A percentile compares a stretch with the other conserved stretches of the same genome.
Conservation (phyloP, 2,888 invertebrate genomes). For the Mimumesa dahlbomi region DNA sequence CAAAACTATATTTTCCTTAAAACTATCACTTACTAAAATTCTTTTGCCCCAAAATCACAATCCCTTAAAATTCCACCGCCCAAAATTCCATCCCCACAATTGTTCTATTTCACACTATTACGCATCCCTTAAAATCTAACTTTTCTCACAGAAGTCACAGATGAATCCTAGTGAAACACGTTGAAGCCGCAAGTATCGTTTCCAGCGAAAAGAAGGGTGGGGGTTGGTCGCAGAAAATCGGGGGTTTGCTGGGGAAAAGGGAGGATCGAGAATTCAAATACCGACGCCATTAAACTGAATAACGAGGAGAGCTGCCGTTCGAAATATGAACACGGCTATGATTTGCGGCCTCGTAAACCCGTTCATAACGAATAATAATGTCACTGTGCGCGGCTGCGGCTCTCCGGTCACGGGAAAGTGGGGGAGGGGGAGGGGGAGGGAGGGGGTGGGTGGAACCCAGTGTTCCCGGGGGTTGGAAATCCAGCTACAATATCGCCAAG, state of each 20-base stretch:
- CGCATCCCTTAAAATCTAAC: too few species aligned
- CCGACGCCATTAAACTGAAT: conserved; percentile 79
- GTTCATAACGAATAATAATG: conserved; percentile 81
- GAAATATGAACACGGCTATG: conserved; percentile 80
- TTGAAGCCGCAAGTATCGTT: too few species aligned
- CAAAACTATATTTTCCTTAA: too few species aligned
- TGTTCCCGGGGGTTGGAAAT: conserved; percentile 71
- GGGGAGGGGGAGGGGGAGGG: conserved; percentile 15
- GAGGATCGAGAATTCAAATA: conserved; percentile 80
- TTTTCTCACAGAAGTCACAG: not conserved
- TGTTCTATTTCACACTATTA: too few species aligned
- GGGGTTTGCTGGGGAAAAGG: conserved; percentile 44
- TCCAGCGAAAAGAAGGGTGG: not conserved
- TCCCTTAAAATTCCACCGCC: too few species aligned
- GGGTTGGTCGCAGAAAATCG: conserved; percentile 14
- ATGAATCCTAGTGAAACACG: too few species aligned
- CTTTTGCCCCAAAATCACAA: too few species aligned
- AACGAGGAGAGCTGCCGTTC: conserved; percentile 79
- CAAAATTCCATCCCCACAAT: too few species aligned
- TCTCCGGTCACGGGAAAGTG: conserved; percentile 39
- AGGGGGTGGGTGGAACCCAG: conserved; percentile 33
- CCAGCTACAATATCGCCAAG: conserved; percentile 78
- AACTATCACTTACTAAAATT: too few species aligned
- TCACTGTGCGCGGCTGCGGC: conserved; percentile 68
- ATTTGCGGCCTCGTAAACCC: conserved; percentile 81